Base-by-base conservation (phyloP, 2,797 vertebrate species). In the Psittacula echo region DNA sequence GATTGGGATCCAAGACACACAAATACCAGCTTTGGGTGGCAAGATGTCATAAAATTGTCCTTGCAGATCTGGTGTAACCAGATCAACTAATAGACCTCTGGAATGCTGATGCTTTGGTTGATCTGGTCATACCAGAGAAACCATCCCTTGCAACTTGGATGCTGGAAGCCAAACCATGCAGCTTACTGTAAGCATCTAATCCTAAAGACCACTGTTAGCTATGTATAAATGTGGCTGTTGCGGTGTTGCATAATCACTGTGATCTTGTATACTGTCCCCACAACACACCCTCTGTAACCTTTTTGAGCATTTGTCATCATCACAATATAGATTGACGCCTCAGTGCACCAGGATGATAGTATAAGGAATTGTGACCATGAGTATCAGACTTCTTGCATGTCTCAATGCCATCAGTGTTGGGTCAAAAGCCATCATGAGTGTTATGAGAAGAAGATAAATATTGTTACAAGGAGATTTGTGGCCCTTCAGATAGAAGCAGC, bases 1-100 rank as follows among this genome's bases (percentile, higher is more conserved):
- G 65, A n/a, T 5, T 92, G 86, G 45, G 51, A 95, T 85, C 45
- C 75, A 77, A 32, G 71, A 70, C 50, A 95, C 64, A 78, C 29
- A 47, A 67, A 85, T 73, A 93, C 56, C 61, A 61, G 51, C 56
- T 50, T 5, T 42, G n/a, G 29, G 78, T 90, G 93, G 72, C 84
- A 89, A 54, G 61, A 23, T 13, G 90, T 74, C 84, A 72, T 45
- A 18, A 48, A 70, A 76, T 56, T 82, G 74, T 82, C 93, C 86
- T 93, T 71, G 84, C n/a, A 77, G 74, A 51, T 92, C 94, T 92
- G 78, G 87, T 83, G 75, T 68, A 96, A 95, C 90, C 45, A 94
- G 96, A 89, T 50, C 19, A 77, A 14, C 60, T 82, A 67, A 92
- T 51, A 70, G 66, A 45, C 44, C 74, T 79, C 44, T 74, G 93